Base-by-base conservation (phyloP, 2,888 invertebrate species). In the Lasioglossum villosulum region DNA sequence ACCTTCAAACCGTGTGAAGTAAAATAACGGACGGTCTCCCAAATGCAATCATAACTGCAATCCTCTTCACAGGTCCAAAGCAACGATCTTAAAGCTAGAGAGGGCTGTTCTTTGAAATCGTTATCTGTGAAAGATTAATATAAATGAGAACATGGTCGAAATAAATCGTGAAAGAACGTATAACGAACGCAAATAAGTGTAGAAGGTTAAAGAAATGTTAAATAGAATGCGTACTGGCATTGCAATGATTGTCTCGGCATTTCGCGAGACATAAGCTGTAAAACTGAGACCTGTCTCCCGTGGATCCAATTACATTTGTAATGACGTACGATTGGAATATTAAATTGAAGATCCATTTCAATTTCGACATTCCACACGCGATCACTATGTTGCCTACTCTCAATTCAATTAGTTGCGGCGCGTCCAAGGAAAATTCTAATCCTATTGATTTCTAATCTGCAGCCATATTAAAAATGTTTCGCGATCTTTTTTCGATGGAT, bases 31-130 rank as follows among this genome's bases (percentile, higher is more conserved):
- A 99, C 98, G 0, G 99, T 98, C 81, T 96, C 96, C 99, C 99
- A 99, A 98, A 98, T 99, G 94, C 99, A 99, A 16, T 96, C 95
- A 94, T 99, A 98, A 88, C 97, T 96, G 93, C 99, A 99, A 93
- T 99, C 98, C 92, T 98, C 98, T 10, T 95, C 95, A 94, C 99
- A 99, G 79, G 96, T 96, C 99, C 99, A 99, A 39, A 95, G 94
- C 23, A 97, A 95, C 70, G 97, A 85, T 86, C 95, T 88, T 77
- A 92, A 89, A n/a, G 80, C 89, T 86, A 92, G 90, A 72, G 88
- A 82, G 63, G 86, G 94, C 90, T 86, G 90, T 90, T 75, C 78
- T 89, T 92, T 93, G 84, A 93, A 95, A 76, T 86, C 85, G 16
- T 90, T 86, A 85, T 93, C 95, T 42, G 42, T 12, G 12, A 42